These are phyloP conservation scores for Brotogeris chrysoptera DNA, from an alignment of 2,797 vertebrate species.

Conservation along the genomic window DNA sequence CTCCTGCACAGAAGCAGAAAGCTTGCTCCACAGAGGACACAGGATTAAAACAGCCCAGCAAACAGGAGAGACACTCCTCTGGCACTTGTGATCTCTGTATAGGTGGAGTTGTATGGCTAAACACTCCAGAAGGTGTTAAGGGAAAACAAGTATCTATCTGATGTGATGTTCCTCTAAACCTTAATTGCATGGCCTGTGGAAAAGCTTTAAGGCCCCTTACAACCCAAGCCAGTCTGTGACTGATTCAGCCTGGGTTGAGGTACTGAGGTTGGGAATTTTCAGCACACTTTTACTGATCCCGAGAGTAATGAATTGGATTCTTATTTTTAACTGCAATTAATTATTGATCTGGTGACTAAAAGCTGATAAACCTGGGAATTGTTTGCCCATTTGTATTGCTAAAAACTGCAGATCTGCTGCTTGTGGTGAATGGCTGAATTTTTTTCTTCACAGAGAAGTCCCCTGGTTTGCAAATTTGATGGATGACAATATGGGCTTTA, in stretches of 20 bases:
- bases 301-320: background rate
- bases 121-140: background rate
- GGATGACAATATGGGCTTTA: conserved; percentile 8
- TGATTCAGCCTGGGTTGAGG: background rate
- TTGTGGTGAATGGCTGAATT: background rate
- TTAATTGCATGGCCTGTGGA: background rate
- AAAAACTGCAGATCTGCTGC: background rate
- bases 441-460: background rate
- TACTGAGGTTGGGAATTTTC: background rate
- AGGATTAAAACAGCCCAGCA: background rate
- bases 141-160: background rate
- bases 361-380: background rate
- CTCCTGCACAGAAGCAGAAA: background rate
- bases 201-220: background rate
- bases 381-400: background rate
- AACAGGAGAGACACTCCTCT: background rate
- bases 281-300: background rate
- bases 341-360: background rate
- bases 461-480: background rate
- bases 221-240: background rate
- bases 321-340: background rate
- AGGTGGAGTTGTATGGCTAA: background rate
- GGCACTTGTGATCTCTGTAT: background rate
- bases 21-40: background rate
- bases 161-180: background rate